Evolutionary conservation across 2,797 vertebrate species (phyloP).

Genomic region (Pangasius krempfi): DNA sequence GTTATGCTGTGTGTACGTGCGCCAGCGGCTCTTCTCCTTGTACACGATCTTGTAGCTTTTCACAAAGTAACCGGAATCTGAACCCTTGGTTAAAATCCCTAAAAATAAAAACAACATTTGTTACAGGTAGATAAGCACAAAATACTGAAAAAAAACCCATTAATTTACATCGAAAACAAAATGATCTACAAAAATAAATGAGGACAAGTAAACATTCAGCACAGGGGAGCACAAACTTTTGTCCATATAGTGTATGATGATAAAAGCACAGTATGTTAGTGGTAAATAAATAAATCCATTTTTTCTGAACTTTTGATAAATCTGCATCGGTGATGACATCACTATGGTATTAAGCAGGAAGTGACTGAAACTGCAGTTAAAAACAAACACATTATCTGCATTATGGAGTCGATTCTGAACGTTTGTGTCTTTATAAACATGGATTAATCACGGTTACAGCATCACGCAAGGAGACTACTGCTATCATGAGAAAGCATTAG

Average conservation of each 20-base stretch:
- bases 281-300: neutral
- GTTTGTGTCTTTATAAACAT: neutral
- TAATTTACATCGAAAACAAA: neutral
- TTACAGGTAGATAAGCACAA: neutral
- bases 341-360: neutral
- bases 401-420: neutral
- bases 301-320: neutral
- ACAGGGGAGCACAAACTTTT: neutral
- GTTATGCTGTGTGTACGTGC: conserved; percentile 74
- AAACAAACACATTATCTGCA: neutral
- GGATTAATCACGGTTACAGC: neutral
- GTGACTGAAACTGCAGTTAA: neutral
- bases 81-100: conserved; percentile 80
- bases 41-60: conserved; percentile 79
- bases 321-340: neutral
- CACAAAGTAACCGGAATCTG: conserved; percentile 73
- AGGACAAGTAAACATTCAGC: neutral
- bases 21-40: conserved; percentile 80
- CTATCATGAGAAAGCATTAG: too few relatives aligned
- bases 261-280: neutral
- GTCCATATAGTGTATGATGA: neutral
- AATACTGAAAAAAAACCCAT: neutral
- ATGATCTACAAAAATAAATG: neutral
- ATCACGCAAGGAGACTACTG: neutral
- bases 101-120: conserved; percentile 24